A percentile compares a stretch with the other conserved stretches of the same genome.
Evolutionary conservation across 2,113 vertebrate genomes (phyloP).

Genomic region (Corythornis vintsioides): DNA sequence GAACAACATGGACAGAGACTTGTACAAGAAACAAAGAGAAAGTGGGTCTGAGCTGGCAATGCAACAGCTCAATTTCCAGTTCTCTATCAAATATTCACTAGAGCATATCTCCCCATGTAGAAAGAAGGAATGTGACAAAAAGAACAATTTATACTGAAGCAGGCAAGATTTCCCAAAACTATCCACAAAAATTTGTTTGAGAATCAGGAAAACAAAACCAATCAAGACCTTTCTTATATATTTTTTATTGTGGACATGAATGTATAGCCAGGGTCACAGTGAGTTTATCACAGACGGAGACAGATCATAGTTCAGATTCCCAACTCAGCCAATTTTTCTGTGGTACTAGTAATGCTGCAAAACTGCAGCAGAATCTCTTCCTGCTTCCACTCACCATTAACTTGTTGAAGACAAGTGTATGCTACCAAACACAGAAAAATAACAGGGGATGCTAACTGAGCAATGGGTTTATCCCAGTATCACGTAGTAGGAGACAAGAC

Average conservation of each 20-base stretch:
- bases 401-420: neutral
- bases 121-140: conserved; percentile 4
- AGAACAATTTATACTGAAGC: neutral
- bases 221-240: neutral
- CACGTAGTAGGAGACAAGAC: neutral
- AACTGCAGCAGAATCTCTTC: neutral
- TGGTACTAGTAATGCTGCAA: neutral
- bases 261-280: neutral
- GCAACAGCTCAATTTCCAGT: conserved; percentile 46
- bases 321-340: neutral
- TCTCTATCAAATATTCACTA: conserved; percentile 3
- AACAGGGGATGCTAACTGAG: neutral
- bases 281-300: neutral
- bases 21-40: conserved; percentile 22
- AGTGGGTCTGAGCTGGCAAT: conserved; percentile 20
- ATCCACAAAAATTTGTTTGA: neutral
- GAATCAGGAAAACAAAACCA: neutral
- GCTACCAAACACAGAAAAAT: neutral
- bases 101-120: neutral
- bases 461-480: neutral
- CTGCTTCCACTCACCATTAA: neutral
- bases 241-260: neutral
- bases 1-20: neutral
- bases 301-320: neutral
- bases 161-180: neutral